Evolutionary conservation across 2,797 vertebrate species (phyloP).

Genomic region (Staurois parvus): DNA sequence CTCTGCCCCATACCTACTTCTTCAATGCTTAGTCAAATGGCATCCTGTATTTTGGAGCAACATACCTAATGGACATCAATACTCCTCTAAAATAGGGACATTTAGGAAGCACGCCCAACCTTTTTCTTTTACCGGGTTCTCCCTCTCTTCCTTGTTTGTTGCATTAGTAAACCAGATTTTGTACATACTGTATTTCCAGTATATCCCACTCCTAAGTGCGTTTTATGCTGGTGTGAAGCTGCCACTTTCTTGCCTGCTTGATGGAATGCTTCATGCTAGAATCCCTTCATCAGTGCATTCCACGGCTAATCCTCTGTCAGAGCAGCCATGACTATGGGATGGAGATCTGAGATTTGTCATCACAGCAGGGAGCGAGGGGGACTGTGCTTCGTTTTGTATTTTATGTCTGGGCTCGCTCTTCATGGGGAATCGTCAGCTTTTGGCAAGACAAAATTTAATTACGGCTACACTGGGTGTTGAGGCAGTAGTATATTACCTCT

Average conservation of each 20-base stretch:
- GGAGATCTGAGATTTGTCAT: slow-evolving; percentile 47
- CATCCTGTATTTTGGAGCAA: too few species aligned
- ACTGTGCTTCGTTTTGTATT: neutral
- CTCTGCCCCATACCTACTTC: too few species aligned
- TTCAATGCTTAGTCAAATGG: too few species aligned
- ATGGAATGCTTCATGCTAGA: slow-evolving; percentile 26
- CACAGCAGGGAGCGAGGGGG: neutral
- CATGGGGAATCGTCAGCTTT: neutral
- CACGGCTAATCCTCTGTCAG: slow-evolving; percentile 52
- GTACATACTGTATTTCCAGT: neutral
- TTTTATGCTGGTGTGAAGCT: neutral
- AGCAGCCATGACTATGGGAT: slow-evolving; percentile 38
- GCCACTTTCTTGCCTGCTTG: slow-evolving; percentile 8
- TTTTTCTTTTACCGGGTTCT: neutral
- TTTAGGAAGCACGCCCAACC: neutral
- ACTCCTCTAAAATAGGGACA: neutral
- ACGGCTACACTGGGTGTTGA: neutral
- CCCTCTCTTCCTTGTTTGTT: neutral
- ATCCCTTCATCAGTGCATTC: slow-evolving; percentile 54
- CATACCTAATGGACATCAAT: neutral
- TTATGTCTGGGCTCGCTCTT: neutral
- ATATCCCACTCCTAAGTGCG: neutral
- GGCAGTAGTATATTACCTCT: neutral
- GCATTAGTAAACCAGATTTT: neutral
- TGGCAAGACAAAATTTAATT: slow-evolving; percentile 16